These are phyloP conservation scores for Megalonaias nervosa DNA, from an alignment of 1,140 invertebrate genomes.

Conservation along the genomic window DNA sequence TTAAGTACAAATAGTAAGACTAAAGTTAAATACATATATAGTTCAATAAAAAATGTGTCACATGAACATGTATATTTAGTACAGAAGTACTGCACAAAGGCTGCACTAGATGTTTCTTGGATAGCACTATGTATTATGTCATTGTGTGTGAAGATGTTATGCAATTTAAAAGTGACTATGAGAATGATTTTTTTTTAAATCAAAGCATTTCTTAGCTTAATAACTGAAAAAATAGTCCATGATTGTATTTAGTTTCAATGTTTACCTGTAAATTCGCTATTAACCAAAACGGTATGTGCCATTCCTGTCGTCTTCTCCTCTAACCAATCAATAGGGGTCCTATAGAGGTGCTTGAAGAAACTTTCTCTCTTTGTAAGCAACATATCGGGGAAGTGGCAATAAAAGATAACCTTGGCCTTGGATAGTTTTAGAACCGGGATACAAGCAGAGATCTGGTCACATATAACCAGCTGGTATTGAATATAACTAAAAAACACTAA, in stretches of 20 bases:
- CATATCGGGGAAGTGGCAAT: constrained; percentile 99
- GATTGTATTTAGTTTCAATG: not conserved
- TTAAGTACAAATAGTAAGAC: too few species aligned
- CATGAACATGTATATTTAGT: too few species aligned
- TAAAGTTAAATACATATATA: too few species aligned
- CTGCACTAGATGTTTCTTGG: too few species aligned
- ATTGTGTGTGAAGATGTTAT: too few species aligned
- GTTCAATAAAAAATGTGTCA: too few species aligned
- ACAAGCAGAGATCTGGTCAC: constrained; percentile 85
- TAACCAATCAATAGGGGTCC: constrained; percentile 90
- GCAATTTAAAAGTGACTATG: too few species aligned
- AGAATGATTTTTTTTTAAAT: too few species aligned
- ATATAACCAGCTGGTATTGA: constrained; percentile 88
- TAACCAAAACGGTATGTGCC: constrained; percentile 92
- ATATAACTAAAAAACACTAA: constrained; percentile 74
- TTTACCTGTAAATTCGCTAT: constrained; percentile 89
- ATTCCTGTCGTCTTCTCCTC: constrained; percentile 91
- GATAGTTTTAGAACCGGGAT: constrained; percentile 75
- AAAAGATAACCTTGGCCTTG: constrained; percentile 84
- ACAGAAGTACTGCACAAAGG: too few species aligned
- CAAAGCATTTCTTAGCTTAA: too few species aligned
- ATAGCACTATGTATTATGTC: too few species aligned
- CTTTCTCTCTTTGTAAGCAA: constrained; percentile 76
- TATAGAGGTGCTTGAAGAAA: constrained; percentile 83
- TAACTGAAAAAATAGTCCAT: too few species aligned